Evolutionary conservation across 1,140 invertebrate genomes (phyloP).

Genomic region (Euborellia annulipes): DNA sequence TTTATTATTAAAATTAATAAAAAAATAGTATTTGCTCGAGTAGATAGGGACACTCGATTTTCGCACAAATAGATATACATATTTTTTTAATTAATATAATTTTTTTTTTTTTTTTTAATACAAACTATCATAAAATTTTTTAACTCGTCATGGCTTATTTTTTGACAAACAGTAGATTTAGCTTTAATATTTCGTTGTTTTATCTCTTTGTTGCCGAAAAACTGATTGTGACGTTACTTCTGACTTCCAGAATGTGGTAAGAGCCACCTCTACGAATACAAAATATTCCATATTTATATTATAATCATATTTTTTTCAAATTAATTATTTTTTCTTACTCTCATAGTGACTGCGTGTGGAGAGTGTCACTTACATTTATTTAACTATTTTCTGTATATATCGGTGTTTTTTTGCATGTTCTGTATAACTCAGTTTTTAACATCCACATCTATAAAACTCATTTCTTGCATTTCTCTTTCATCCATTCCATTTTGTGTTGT

Average conservation of each 20-base stretch:
- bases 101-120: no score
- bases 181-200: slow-evolving; percentile 15
- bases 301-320: not conserved
- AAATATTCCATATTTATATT: slow-evolving; percentile 4
- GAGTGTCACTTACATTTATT: not conserved
- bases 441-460: not conserved
- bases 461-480: slow-evolving; percentile 3
- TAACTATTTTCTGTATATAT: no score
- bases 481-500: not conserved
- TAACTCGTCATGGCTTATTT: no score
- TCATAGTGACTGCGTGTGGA: not conserved
- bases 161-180: slow-evolving; percentile 10
- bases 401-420: slow-evolving; percentile 2
- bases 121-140: no score
- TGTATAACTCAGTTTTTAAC: no score
- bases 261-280: slow-evolving; percentile 10
- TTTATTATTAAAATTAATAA: no score
- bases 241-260: slow-evolving; percentile 21
- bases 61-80: no score
- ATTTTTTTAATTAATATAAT: no score
- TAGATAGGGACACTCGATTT: no score
- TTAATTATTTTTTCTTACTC: not conserved
- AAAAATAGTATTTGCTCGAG: no score
- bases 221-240: slow-evolving; percentile 14
- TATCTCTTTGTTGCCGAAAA: slow-evolving; percentile 16